These are phyloP conservation scores for Zeus faber DNA, from an alignment of 2,113 vertebrate species.

Conservation along the genomic window DNA sequence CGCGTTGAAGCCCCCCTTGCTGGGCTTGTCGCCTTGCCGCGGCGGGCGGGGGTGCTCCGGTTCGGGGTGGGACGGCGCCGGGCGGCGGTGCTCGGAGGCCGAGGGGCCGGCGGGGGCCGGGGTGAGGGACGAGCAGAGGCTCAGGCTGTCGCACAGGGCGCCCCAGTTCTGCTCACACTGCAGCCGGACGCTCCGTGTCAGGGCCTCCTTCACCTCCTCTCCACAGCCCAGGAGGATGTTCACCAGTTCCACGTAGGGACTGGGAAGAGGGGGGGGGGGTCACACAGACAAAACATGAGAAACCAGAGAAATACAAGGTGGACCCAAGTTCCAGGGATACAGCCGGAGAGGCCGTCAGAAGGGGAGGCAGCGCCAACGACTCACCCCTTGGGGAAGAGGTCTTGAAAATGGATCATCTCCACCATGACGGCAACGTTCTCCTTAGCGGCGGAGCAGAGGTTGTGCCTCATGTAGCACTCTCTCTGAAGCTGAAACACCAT, in stretches of 20 bases:
- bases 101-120: constrained; percentile 54
- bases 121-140: constrained; percentile 83
- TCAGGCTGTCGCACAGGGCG: constrained; percentile 90
- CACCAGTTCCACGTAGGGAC: constrained; percentile 94
- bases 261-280: constrained; percentile 52
- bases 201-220: constrained; percentile 91
- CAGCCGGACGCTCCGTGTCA: constrained; percentile 86
- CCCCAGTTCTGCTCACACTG: constrained; percentile 98
- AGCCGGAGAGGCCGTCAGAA: constrained; percentile 8
- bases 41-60: constrained; percentile 62
- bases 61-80: constrained; percentile 67
- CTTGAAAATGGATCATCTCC: constrained; percentile 99
- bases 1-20: constrained; percentile 73
- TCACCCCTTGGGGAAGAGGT: constrained; percentile 96
- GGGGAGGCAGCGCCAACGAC: constrained; percentile 42
- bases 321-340: not conserved
- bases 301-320: not conserved
- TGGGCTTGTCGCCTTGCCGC: constrained; percentile 72
- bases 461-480: constrained; percentile 95
- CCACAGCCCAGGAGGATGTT: constrained; percentile 92
- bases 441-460: constrained; percentile 93
- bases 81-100: constrained; percentile 59
- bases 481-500: constrained; percentile 97
- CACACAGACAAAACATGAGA: not conserved
- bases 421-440: constrained; percentile 94